Base-by-base conservation (phyloP, 1,140 invertebrate species). In the Tribolium madens region DNA sequence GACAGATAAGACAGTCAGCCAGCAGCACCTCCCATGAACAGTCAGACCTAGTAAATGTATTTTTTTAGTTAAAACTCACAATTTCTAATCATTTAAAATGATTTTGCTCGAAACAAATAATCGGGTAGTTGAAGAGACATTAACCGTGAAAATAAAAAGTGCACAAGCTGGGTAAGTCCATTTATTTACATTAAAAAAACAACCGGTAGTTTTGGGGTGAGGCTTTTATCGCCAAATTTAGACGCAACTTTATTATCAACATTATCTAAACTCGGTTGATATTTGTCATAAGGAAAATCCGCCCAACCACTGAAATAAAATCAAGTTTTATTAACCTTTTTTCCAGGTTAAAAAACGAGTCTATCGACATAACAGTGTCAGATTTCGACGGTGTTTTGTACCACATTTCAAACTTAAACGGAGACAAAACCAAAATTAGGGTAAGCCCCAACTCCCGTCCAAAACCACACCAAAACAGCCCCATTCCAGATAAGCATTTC, bases 361-460 rank as follows among this genome's bases (percentile, higher is more conserved):
- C 93, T 76, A 96, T 97, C 82, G 96, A 98, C 88, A 93, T 99
- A 79, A 94, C 91, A 77, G 91, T 98, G 86, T 94, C 96, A 81
- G 98, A 99, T 90, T 99, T 99, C 89, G 98, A 99, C 91, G 98
- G 98, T 80, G 98, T 98, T 72, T 87, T 99, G 74, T 99, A 98
- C 90, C 97, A 99, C 87, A 94, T 99, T 89, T 99, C 98, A 69
- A 99, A 98, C 91, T 90, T 96, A 79, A 94, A 96, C 88, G 93
- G 92, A 80, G 97, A 99, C 86, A 98, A 98, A 91, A 94, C 94
- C 80, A 99, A 98, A 94, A 91, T 99, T 89, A 93, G 93, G 89
- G 97, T 98, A 89, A 91, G 92, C 91, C 68, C 3, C n/a, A n/a
- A 46, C 3, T 12, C 17, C 21, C 46, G 9, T 6, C 69, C 36